Evolutionary conservation across 2,797 vertebrate genomes (phyloP).

Genomic region (Chelonia mydas): DNA sequence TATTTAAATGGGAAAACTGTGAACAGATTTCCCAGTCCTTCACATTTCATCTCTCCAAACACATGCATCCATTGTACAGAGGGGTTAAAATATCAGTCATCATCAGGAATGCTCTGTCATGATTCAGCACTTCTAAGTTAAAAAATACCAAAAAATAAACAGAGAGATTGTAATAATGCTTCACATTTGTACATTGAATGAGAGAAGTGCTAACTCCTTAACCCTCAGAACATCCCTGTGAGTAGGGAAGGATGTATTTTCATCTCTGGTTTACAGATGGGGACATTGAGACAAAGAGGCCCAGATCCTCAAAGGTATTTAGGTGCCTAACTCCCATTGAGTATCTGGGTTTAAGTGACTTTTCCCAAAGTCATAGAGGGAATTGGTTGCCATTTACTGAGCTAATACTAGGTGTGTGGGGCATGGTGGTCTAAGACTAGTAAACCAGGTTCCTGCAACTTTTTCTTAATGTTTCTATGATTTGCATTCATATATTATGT

Average conservation of each 20-base stretch:
- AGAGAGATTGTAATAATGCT: fast-evolving
- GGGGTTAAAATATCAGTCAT: neutral
- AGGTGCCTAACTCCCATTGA: neutral
- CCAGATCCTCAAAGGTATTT: neutral
- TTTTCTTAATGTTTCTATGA: neutral
- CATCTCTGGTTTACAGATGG: constrained; percentile 9
- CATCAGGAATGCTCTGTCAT: neutral
- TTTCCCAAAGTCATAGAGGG: neutral
- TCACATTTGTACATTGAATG: neutral
- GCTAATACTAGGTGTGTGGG: neutral
- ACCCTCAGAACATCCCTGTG: neutral
- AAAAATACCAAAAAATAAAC: neutral
- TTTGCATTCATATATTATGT: neutral
- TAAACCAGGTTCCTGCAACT: neutral
- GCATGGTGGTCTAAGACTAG: neutral
- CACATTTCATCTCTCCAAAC: neutral
- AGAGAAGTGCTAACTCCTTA: neutral
- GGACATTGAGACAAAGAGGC: neutral
- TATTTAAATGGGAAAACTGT: neutral
- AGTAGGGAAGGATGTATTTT: neutral
- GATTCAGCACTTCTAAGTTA: constrained; percentile 4
- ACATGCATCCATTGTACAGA: neutral
- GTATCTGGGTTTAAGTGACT: neutral
- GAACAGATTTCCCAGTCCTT: neutral
- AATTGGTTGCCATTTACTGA: neutral